Base-by-base conservation (phyloP, 1,140 invertebrate genomes). In the Neoseiulus cucumeris region DNA sequence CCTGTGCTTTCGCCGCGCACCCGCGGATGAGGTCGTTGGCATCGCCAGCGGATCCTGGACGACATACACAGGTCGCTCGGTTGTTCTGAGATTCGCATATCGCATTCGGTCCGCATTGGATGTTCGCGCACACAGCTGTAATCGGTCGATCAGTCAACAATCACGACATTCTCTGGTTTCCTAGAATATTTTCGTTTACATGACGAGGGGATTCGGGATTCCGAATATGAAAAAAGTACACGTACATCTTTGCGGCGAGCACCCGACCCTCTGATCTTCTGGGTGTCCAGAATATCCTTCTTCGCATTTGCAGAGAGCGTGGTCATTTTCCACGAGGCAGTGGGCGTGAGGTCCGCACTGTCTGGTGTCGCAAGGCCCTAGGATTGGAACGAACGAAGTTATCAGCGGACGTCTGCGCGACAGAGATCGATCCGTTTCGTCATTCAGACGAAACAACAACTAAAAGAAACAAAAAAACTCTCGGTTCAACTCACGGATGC, bases 291-390 rank as follows among this genome's bases (percentile, higher is more conserved):
- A 82, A 73, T 83, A 87, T 44, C 83, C 83, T 65, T 84, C 84
- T 69, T 85, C 82, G 71, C 90, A 94, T 1, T 84, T 80, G 74
- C 90, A 94, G 72, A 85, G 82, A 1, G 87, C 87, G 39, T 84
- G 79, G 74, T 91, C 88, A 71, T 87, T 84, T 65, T 87, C 82
- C 22, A 85, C 82, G 0, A 90, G 80, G 72, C 89, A 93, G 0
- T 90, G 74, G 2, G 89, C 87, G 74, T 91, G 91, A 0, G 89
- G 87, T 14, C 89, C 89, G 74, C 89, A 92, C 71, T 90, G 87
- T 7, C 87, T 77, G 75, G 88, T 88, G 65, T 82, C 83, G 71
- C 88, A 91, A 2, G 84, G 89, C 83, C 91, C 87, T 89, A 70
- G 65, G 22, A 59, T 59, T 14, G 22, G 9, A 59, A 20, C 22